These are phyloP conservation scores for Cosmopolites sordidus DNA, from an alignment of 2,888 invertebrate genomes.

Conservation along the genomic window DNA sequence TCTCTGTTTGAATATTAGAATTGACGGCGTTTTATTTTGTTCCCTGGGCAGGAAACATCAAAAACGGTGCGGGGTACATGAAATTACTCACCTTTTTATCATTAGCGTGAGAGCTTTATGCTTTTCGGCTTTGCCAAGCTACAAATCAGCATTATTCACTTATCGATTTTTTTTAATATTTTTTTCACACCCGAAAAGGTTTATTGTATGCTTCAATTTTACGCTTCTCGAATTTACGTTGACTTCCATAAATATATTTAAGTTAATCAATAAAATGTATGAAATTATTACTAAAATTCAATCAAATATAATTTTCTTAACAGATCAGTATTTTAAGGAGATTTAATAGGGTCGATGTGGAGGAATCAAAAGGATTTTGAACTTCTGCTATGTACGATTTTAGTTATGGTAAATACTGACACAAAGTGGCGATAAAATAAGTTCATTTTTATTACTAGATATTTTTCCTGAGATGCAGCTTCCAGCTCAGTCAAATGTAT, in stretches of 20 bases:
- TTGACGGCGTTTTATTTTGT: conserved; percentile 23
- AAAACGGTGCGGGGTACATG: conserved; percentile 10
- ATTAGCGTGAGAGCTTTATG: conserved; percentile 21
- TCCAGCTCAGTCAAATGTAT: no score
- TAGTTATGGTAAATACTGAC: no score
- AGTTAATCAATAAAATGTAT: background rate
- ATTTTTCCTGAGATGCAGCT: no score
- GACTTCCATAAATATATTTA: background rate
- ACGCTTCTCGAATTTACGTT: no score
- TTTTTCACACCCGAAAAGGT: background rate
- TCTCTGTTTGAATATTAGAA: conserved; percentile 27
- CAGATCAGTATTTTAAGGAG: no score
- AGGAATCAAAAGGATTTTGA: no score
- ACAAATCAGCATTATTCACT: background rate
- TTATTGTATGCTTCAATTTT: background rate
- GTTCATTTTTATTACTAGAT: no score
- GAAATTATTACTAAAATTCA: background rate
- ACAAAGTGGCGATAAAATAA: no score
- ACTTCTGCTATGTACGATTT: no score
- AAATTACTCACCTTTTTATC: conserved; percentile 20
- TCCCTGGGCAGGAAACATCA: conserved; percentile 13
- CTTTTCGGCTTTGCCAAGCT: conserved; percentile 4
- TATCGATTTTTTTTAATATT: background rate
- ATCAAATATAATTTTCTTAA: background rate
- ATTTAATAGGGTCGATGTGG: no score